Percentiles rank a stretch among this genome's conserved stretches.
These are phyloP conservation scores for Lasius platythorax DNA, from an alignment of 2,888 invertebrate species.

Conservation along the genomic window DNA sequence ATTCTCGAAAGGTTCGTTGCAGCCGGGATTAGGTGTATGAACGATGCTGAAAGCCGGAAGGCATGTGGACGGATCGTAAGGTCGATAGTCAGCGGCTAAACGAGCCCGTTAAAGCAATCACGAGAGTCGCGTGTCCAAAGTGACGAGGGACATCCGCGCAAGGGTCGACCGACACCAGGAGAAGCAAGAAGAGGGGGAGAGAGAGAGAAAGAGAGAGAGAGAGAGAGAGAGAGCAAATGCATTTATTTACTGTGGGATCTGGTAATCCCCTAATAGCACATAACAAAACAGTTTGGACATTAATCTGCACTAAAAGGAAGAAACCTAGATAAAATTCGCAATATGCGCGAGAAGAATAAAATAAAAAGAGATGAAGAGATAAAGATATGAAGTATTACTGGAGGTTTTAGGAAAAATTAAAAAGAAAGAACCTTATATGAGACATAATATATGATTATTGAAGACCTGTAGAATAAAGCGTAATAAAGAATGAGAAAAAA, in stretches of 20 bases:
- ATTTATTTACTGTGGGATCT: slow-evolving; percentile 29
- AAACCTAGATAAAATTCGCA: slow-evolving; percentile 15
- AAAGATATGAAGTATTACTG: not conserved
- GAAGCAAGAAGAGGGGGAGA: not conserved
- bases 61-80: slow-evolving; percentile 63
- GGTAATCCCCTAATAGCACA: slow-evolving; percentile 16
- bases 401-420: not conserved
- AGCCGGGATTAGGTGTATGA: slow-evolving; percentile 24
- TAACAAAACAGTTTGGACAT: slow-evolving; percentile 30
- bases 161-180: slow-evolving; percentile 31
- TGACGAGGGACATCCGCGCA: slow-evolving; percentile 70
- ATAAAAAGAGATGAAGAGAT: not conserved
- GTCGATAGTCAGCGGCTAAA: slow-evolving; percentile 69
- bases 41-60: slow-evolving; percentile 42
- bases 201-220: not conserved
- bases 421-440: not conserved
- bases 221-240: not conserved
- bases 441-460: not conserved
- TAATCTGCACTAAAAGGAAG: slow-evolving; percentile 14
- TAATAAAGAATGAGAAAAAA: not conserved
- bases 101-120: slow-evolving; percentile 74
- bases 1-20: slow-evolving; percentile 25
- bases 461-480: not conserved
- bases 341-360: not conserved
- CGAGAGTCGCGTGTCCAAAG: slow-evolving; percentile 69